Base-by-base conservation (phyloP, 2,113 vertebrate genomes). In the Larimichthys polyactis region DNA sequence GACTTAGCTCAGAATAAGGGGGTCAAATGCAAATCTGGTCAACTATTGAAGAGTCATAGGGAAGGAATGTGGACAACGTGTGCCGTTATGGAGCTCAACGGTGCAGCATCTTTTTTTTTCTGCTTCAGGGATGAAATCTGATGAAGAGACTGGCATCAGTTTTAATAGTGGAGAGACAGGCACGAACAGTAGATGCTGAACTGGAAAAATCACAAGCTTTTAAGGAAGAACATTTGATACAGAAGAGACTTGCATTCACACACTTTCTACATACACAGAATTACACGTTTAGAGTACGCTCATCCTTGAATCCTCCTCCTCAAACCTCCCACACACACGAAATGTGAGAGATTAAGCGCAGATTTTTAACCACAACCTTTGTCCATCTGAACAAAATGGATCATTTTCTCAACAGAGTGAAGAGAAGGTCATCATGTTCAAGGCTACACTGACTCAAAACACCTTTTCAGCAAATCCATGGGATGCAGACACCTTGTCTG, bases 21-120 rank as follows among this genome's bases (percentile, higher is more conserved):
- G 84, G 72, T 86, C 57, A 72, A 49, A 88, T 86, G 84, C 85
- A 91, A 87, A 90, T 87, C 75, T 76, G 81, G 62, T 84, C 60
- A 79, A 81, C 62, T 62, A 58, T 48, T 66, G 70, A 59, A 10
- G 60, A 77, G 48, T 81, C 66, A 75, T 9, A 19, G 48, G 48
- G 75, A 70, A 83, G 64, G 83, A 89, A 89, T 88, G 75, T 81
- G 78, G 74, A 75, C 63, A 79, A 65, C 54, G 64, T 89, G 87
- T 79, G 86, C 80, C 54, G 2, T 12, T 58, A 43, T 32, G 9
- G 29, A 73, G 72, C 57, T 79, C 54, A 29, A 63, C 40, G 3
- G 64, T 29, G 55, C 14, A 60, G 55, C 24, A 29, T 68, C 69
- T 78, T 71, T 66, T 58, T 73, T 71, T n/a, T 66, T 2, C 24